Evolutionary conservation across 2,888 invertebrate genomes (phyloP), one percentile per base, ranked within the genome.

Genomic region (Hermaeophaga mercurialis): DNA sequence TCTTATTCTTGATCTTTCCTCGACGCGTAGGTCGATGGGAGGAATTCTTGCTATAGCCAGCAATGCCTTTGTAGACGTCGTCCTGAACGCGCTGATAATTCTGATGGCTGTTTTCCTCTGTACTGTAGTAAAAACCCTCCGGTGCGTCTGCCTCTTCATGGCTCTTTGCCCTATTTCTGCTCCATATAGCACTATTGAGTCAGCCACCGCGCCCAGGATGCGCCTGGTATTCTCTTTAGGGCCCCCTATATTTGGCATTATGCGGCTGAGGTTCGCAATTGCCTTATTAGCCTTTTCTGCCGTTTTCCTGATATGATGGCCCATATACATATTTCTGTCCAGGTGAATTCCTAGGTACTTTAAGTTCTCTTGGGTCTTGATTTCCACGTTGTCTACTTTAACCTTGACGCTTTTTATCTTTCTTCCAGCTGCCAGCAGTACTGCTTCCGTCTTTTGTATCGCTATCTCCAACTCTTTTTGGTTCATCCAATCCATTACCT

Each of bases 381-480:
- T n/a, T n/a, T n/a, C n/a, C n/a, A 43, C 34, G 9, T 5, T 17
- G 9, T 22, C 19, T 19, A 18, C 17, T 17, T 14, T 24, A 4
- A 55, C 24, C 4, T 26, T 22, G 31, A 55, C 48, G n/a, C 7
- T 36, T 18, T 36, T 49, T 17, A 7, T 34, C 1, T 48, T 22
- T 19, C 56, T 49, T 11, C 33, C 33, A n/a, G 53, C 49, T 24
- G n/a, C 44, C 12, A 54, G 18, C 3, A 60, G 56, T 1, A 60
- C 24, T 5, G 55, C 58, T 19, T 58, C 48, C 2, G 56, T 58
- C 28, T 55, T 58, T 8, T 47, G 47, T 9, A 48, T 36, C n/a
- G 54, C 58, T 1, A 61, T n/a, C 17, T 38, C 34, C 1, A 60
- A 36, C 4, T 33, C 34, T 8, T 38, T 46, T 6, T 28, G 5